Percentiles rank a stretch among this genome's conserved stretches.
phyloP scores from a whole-genome alignment of 2,888 invertebrate genomes.

The Frankliniella fusca region DNA sequence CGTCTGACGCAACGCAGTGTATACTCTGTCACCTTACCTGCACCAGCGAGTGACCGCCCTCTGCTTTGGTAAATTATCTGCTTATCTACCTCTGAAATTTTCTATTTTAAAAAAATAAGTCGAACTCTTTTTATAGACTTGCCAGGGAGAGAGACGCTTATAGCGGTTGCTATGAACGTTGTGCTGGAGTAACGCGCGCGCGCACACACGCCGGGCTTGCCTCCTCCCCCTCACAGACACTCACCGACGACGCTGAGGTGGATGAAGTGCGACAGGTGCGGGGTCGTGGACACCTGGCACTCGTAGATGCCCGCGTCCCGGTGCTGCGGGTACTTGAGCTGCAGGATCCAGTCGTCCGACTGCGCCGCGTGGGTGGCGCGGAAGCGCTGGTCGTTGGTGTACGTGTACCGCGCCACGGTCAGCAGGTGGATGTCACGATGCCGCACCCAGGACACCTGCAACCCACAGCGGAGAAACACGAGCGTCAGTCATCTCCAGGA shows the following conservation, averaged over 20 bases:
- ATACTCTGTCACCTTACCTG: too few relatives aligned
- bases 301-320: slow-evolving; percentile 84
- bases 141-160: too few relatives aligned
- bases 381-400: slow-evolving; percentile 84
- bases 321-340: slow-evolving; percentile 85
- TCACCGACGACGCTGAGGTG: slow-evolving; percentile 80
- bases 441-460: slow-evolving; percentile 84
- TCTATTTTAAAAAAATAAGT: too few relatives aligned
- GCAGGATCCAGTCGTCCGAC: slow-evolving; percentile 82
- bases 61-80: too few relatives aligned
- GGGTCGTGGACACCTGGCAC: slow-evolving; percentile 88
- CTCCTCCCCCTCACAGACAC: background rate
- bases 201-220: background rate
- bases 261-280: slow-evolving; percentile 85
- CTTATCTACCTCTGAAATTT: too few relatives aligned
- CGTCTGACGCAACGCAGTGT: too few relatives aligned
- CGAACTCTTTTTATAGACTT: too few relatives aligned
- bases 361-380: slow-evolving; percentile 77
- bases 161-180: too few relatives aligned
- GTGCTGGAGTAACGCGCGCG: too few relatives aligned
- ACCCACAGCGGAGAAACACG: background rate
- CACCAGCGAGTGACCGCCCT: too few relatives aligned
- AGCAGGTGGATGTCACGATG: slow-evolving; percentile 82
- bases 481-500: too few relatives aligned
- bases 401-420: slow-evolving; percentile 81